Evolutionary conservation across 2,888 invertebrate species (phyloP), one percentile per base, ranked within the genome.

Genomic region (Trissoscelio sp.): DNA sequence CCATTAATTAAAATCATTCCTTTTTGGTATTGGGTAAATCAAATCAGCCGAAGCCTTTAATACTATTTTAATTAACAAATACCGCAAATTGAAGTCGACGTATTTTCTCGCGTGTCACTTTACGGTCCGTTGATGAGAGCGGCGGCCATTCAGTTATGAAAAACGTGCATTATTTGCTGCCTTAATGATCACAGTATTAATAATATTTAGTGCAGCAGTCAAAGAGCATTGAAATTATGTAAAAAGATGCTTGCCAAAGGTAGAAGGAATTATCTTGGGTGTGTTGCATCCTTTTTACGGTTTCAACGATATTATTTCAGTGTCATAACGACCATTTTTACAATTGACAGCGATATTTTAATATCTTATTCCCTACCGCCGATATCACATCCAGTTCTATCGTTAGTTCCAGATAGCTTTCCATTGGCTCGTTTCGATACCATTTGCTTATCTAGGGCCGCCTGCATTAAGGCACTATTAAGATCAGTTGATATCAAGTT

Each of bases 321-420:
- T 87, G 88, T 87, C 87, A 85, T 88, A 85, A 88, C 85, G 84
- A 85, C 85, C 85, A 88, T 89, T 89, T 89, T 89, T 89, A 88
- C 85, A 86, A 46, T 77, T 83, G 85, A 85, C 86, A 48, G 28
- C 31, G 86, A 88, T 89, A 89, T 89, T 90, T 89, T 88, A 79
- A 79, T 79, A 60, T 73, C 79, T 79, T 67, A 79, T 58, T 79
- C 67, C 67, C 53, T 60, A 31, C 67, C 37, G 60, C 79, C 55
- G 39, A 73, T 46, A 22, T 11, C 6, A 57, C 60, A 58, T 70
- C 58, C 62, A 14, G 60, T 73, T 70, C 60, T 66, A 64, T 57
- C 58, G 53, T 44, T 57, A 37, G 31, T 55, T 67, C 31, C 55
- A 24, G 42, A 53, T 31, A 28, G 31, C 28, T 14, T 67, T 67